Percentiles rank a stretch among this genome's conserved stretches.
phyloP scores from a whole-genome alignment of 1,140 invertebrate species.

The Drosophila navojoa region DNA sequence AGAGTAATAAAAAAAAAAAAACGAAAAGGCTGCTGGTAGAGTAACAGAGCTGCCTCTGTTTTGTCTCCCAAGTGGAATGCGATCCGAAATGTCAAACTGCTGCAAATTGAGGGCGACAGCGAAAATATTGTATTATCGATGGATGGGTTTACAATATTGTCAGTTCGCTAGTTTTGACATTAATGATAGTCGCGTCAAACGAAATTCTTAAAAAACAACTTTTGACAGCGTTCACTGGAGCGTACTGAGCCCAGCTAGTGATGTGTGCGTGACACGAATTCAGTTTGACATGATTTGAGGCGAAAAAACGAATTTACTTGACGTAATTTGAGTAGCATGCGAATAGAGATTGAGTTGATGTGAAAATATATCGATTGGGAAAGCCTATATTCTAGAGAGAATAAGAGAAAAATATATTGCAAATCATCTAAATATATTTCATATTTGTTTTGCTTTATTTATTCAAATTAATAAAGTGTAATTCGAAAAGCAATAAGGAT shows the following conservation, averaged over 20 bases:
- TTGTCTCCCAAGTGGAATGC: slow-evolving; percentile 37
- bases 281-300: not conserved
- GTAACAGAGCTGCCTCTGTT: not conserved
- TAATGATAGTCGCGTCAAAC: slow-evolving; percentile 56
- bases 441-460: too few relatives aligned
- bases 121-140: slow-evolving; percentile 69
- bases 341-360: too few relatives aligned
- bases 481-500: too few relatives aligned
- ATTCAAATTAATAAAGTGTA: too few relatives aligned
- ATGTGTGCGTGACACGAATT: slow-evolving; percentile 11
- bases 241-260: slow-evolving; percentile 23
- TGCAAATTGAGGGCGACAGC: slow-evolving; percentile 43
- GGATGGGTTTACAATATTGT: slow-evolving; percentile 73
- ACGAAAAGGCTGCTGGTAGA: not conserved
- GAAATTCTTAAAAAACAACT: slow-evolving; percentile 37
- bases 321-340: too few relatives aligned
- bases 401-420: too few relatives aligned
- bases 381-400: too few relatives aligned
- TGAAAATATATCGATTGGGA: too few relatives aligned
- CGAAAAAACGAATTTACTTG: too few relatives aligned
- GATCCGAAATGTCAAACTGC: slow-evolving; percentile 39
- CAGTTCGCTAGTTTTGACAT: slow-evolving; percentile 71
- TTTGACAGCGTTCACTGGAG: slow-evolving; percentile 25
- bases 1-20: not conserved
- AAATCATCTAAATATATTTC: too few relatives aligned